These are phyloP conservation scores for Menura novaehollandiae DNA, from an alignment of 2,113 vertebrate species.

Conservation along the genomic window DNA sequence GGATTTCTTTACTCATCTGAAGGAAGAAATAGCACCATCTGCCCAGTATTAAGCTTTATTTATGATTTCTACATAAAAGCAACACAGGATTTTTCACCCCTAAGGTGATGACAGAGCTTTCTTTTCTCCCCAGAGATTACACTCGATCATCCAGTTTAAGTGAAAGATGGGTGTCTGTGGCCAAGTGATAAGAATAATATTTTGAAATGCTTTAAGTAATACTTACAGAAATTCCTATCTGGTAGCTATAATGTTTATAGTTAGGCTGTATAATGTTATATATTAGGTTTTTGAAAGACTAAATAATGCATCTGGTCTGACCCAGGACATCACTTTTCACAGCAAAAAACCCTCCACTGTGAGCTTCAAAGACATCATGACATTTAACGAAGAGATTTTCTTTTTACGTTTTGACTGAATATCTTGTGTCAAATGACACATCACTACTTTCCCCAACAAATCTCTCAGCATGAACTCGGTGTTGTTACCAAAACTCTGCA, in stretches of 20 bases:
- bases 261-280: not conserved
- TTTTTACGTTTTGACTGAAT: not conserved
- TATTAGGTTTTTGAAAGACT: not conserved
- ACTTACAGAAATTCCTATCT: not conserved
- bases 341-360: not conserved
- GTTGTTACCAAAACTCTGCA: not conserved
- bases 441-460: not conserved
- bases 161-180: not conserved
- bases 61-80: not conserved
- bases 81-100: not conserved
- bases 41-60: not conserved
- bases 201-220: not conserved
- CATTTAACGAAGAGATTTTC: not conserved
- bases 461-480: not conserved
- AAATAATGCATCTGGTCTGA: not conserved
- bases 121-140: not conserved
- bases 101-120: not conserved
- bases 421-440: not conserved
- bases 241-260: not conserved
- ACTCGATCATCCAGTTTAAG: not conserved
- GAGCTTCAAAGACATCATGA: not conserved
- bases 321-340: not conserved
- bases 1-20: not conserved
- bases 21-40: not conserved
- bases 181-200: not conserved